Evolutionary conservation across 2,797 vertebrate genomes (phyloP), one percentile per base, ranked within the genome.

Genomic region (Neosilurus mollespiculum): DNA sequence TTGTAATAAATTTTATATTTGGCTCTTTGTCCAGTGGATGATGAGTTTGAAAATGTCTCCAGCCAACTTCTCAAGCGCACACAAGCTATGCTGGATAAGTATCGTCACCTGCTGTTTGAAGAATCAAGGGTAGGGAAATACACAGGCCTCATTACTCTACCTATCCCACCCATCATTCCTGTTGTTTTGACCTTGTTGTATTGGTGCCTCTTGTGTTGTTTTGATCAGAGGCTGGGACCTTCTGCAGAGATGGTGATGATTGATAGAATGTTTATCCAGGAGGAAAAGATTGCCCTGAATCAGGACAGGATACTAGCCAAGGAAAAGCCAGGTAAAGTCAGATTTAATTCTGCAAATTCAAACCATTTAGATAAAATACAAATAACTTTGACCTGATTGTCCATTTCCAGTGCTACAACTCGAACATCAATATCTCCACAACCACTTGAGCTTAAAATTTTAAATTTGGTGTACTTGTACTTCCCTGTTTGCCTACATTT

Each of bases 201-300:
- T 30, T 78, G 1, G 3, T 70, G 30, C 18, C 34, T 59, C 6
- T 79, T 58, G 24, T 87, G 37, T 65, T 83, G 30, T 18, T 65
- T 82, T 76, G 87, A 93, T 91, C 93, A 98, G 96, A 94, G 97
- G 90, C 94, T 96, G 83, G 98, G 97, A 70, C 97, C 97, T 30
- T 99, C 97, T 0, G 97, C 97, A 0, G 97, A 98, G 93, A 98
- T 98, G 97, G 97, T 99, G 81, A 99, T 99, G 97, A 99, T 99
- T 1, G 97, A 98, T 90, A 91, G 96, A 84, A 98, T 98, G 97
- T 98, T 98, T 91, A 98, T 98, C 82, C 97, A 98, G 89, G 97
- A 98, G 88, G 97, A 98, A 88, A 98, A 98, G 91, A 88, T 96
- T 2, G 95, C 96, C 0, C 88, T 97, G 83, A 94, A 92, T 88